Evolutionary conservation across 2,888 invertebrate species (phyloP), one percentile per base, ranked within the genome.

Genomic region (Meliscaeva auricollis): DNA sequence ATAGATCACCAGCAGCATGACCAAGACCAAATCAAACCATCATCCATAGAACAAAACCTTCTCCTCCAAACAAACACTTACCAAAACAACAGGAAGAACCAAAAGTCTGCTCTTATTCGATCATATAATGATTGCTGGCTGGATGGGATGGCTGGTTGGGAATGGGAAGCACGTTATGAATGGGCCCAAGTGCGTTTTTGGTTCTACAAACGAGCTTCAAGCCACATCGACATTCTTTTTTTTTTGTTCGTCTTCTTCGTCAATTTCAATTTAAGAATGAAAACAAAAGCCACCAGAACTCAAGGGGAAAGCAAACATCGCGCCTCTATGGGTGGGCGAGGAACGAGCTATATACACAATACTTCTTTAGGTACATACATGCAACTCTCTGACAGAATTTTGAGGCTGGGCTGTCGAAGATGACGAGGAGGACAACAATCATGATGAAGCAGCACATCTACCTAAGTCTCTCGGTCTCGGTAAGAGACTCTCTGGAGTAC

Each of bases 271-370:
- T 82, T 73, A 60, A 81, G 81, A 85, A 85, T 81, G 85, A 85
- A 85, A 85, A 85, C 81, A 81, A 85, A 85, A 85, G 81, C 85
- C 84, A 76, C 32, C 62, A 68, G 41, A 69, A 69, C 60, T 85
- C 81, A 85, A 85, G 85, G 76, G 76, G 81, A 85, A 85, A 85
- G 81, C 85, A 85, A 85, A 85, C 81, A 85, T 85, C 85, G 85
- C 85, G 85, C 85, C 81, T 85, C 81, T 76, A 76, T 85, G 85
- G 85, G 85, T 85, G 85, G 85, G 85, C 85, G 85, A 85, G 66
- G 26, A 20, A 74, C 58, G 13, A 54, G 30, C 35, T 68, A 56
- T 48, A 32, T 11, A 17, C 35, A n/a, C 35, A 35, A 35, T 35
- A 35, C 38, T 38, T 38, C 13, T 11, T 38, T 15, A 3, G 30